Evolutionary conservation across 2,113 vertebrate genomes (phyloP).

Genomic region (Maccullochella peelii): DNA sequence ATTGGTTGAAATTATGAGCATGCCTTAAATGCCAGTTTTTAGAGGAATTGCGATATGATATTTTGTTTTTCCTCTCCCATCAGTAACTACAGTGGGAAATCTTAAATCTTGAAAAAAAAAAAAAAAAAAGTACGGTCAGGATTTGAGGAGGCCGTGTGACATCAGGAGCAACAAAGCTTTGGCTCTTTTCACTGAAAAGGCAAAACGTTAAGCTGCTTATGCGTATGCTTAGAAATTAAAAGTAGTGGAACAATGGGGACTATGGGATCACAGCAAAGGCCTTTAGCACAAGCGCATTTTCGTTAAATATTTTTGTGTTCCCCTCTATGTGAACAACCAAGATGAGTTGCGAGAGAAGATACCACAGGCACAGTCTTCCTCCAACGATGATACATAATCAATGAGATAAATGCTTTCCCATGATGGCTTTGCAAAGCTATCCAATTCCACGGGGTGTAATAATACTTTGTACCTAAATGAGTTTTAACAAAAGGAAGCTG

Average conservation of each 20-base stretch:
- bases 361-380: slow-evolving; percentile 44
- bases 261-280: slow-evolving; percentile 25
- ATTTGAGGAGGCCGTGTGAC: slow-evolving; percentile 48
- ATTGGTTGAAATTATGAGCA: neutral
- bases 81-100: slow-evolving; percentile 17
- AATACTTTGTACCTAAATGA: slow-evolving; percentile 83
- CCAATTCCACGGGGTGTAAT: slow-evolving; percentile 80
- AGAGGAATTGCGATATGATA: neutral
- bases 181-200: slow-evolving; percentile 67
- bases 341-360: slow-evolving; percentile 42
- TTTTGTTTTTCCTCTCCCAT: slow-evolving; percentile 26
- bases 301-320: slow-evolving; percentile 30
- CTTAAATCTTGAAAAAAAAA: neutral
- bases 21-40: neutral
- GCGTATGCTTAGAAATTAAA: slow-evolving; percentile 73
- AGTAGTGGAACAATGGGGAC: slow-evolving; percentile 68
- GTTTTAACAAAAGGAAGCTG: slow-evolving; percentile 82
- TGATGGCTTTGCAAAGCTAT: slow-evolving; percentile 75
- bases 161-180: slow-evolving; percentile 68
- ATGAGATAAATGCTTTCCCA: slow-evolving; percentile 77
- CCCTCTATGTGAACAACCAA: slow-evolving; percentile 25
- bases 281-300: slow-evolving; percentile 44
- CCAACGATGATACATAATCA: slow-evolving; percentile 68
- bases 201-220: slow-evolving; percentile 80
- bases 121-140: slow-evolving; percentile 44